Base-by-base conservation (phyloP, 1,140 invertebrate species). In the Tribolium madens region DNA sequence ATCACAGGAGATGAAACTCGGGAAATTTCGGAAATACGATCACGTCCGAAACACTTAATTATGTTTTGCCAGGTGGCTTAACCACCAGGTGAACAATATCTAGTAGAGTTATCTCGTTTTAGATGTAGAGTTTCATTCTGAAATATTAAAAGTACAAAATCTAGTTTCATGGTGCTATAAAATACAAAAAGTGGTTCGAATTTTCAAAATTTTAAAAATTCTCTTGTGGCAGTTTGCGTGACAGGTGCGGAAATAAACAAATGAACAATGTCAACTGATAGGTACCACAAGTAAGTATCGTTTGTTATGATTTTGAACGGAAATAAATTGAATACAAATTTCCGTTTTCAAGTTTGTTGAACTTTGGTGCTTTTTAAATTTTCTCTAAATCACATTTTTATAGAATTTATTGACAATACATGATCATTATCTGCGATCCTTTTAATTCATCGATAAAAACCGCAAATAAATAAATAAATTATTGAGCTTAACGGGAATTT, bases 231-330 rank as follows among this genome's bases (percentile, higher is more conserved):
- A 50, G 47, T 53, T 46, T 46, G 42, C 52, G 21, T 4, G n/a
- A n/a, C 47, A 46, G 57, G 46, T 71, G 78, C 36, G 46, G 68
- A 60, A 75, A 71, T 74, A 74, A 74, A 78, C 69, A 79, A 50
- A 76, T 53, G 42, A 53, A 75, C 60, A 70, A 84, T 84, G 83
- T 78, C 83, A 82, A 84, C 83, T 31, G 82, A 84, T 70, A 81
- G 83, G 69, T 84, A 80, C 78, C 83, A 84, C 76, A 84, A 84
- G 83, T 84, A 74, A 78, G 83, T 81, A 26, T 79, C 57, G 12
- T 52, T 31, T 52, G n/a, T 13, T 52, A 50, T 50, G 46, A 15
- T 71, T 47, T 14, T 13, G 12, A 72, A 47, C 70, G 70, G 70
- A 72, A 72, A 50, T 52, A 12, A 13, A 64, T 64, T 31, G 57